Conservation (phyloP, 2,113 vertebrate genomes). For the Raphicerus campestris region DNA sequence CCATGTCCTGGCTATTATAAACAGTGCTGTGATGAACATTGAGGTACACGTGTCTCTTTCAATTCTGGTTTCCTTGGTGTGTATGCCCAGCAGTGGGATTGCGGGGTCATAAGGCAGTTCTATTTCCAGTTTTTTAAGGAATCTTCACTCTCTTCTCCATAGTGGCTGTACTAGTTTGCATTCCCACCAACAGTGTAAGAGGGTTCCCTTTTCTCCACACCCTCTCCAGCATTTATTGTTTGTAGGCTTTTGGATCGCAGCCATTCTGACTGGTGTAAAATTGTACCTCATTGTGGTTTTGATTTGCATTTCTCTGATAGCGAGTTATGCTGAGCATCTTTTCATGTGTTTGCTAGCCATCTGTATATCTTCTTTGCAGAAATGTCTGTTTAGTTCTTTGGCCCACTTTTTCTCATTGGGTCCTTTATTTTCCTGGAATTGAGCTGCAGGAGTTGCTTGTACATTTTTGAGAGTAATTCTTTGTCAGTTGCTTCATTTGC, state of each 20-base stretch:
- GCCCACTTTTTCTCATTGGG: not conserved
- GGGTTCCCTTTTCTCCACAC: no score
- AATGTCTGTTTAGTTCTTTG: not conserved
- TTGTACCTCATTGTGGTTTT: not conserved
- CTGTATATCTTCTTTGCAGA: not conserved
- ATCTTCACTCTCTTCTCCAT: no score
- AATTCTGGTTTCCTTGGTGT: no score
- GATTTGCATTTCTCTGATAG: not conserved
- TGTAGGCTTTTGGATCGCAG: not conserved
- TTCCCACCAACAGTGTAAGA: no score
- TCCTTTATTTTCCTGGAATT: not conserved
- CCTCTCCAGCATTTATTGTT: no score
- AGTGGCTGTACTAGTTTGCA: no score
- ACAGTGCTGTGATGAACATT: no score
- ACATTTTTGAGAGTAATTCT: not conserved
- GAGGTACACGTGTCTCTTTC: no score
- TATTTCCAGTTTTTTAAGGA: no score
- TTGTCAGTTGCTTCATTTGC: not conserved
- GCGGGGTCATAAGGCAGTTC: no score
- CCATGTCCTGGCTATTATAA: no score
- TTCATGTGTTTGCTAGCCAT: not conserved
- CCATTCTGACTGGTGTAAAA: not conserved
- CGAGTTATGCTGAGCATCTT: not conserved
- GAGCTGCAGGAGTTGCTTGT: not conserved
- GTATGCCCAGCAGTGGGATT: no score